Percentiles rank a stretch among this genome's conserved stretches.
Conservation (phyloP, 2,888 invertebrate genomes). For the Melieria picta region DNA sequence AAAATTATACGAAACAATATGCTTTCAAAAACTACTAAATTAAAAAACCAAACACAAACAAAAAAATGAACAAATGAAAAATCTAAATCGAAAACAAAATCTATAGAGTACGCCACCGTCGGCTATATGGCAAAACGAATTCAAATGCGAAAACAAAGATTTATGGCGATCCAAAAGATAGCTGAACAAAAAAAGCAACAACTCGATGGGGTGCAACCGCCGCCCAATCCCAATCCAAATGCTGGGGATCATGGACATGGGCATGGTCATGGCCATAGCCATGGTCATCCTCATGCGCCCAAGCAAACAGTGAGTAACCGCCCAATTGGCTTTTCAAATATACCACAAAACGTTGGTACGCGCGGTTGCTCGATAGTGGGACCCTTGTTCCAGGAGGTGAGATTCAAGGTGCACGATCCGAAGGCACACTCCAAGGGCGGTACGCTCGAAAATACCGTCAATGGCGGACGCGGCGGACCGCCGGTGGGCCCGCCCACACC, state of each 20-base stretch:
- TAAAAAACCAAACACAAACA: slow-evolving; percentile 33
- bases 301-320: slow-evolving; percentile 68
- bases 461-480: slow-evolving; percentile 77
- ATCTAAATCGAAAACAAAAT: slow-evolving; percentile 31
- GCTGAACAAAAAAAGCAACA: slow-evolving; percentile 91
- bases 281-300: slow-evolving; percentile 68
- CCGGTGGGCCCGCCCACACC: slow-evolving; percentile 69
- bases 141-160: slow-evolving; percentile 94
- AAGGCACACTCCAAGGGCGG: slow-evolving; percentile 94
- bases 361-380: slow-evolving; percentile 73
- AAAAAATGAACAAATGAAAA: slow-evolving; percentile 41
- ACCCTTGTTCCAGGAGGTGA: slow-evolving; percentile 87
- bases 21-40: slow-evolving; percentile 39
- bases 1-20: slow-evolving; percentile 12
- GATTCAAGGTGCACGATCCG: slow-evolving; percentile 94
- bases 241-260: slow-evolving; percentile 66
- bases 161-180: slow-evolving; percentile 89
- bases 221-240: slow-evolving; percentile 80
- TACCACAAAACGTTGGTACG: slow-evolving; percentile 67
- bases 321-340: slow-evolving; percentile 68
- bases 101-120: slow-evolving; percentile 94
- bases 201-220: slow-evolving; percentile 80
- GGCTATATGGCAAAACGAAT: slow-evolving; percentile 98
- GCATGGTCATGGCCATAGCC: slow-evolving; percentile 68
- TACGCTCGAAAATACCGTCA: slow-evolving; percentile 90